Base-by-base conservation (phyloP, 2,113 vertebrate species). In the Neodon shergylaensis region DNA sequence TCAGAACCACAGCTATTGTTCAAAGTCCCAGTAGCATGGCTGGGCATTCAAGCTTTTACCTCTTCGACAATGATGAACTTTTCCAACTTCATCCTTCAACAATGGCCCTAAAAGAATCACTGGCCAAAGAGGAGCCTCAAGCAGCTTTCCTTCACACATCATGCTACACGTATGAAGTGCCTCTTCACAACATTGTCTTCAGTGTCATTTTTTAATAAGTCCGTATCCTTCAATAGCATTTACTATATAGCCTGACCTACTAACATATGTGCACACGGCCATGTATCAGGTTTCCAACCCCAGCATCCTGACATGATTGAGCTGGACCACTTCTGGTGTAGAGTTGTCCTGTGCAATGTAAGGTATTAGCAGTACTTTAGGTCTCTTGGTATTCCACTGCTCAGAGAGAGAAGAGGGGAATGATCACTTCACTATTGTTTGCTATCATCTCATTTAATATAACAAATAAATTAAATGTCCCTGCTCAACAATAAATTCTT, bases 351-450 rank as follows among this genome's bases (percentile, higher is more conserved):
- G 11, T 47, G 22, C 77, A 76, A 72, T n/a, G 4, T 7, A 86
- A 16, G 44, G 58, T 58, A 11, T 66, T 19, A 83, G 44, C 47
- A 74, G 77, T 24, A 39, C 19, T 24, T 16, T 44, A 17, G 10
- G 28, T 14, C 58, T 94, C 68, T 44, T 66, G 12, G 16, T 12
- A 68, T 6, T 44, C 65, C 3, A 66, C 54, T n/a, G 31, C 42
- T 76, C 28, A 10, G 2, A 2, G 0, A 0, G 1, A 0, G 1
- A 24, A 7, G 3, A 31, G 7, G 5, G 2, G 26, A 21, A 39
- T 8, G 24, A 42, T 36, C 8, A 65, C 28, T 84, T 24, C 77
- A 54, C 54, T 54, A 17, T 54, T 86, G 33, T 42, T 81, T 95
- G 65, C 87, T 6, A 89, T 85, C 26, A 12, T 92, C 42, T 73